A percentile compares a stretch with the other conserved stretches of the same genome.
Evolutionary conservation across 1,140 invertebrate genomes (phyloP).

Genomic region (Dendrolimus punctatus): DNA sequence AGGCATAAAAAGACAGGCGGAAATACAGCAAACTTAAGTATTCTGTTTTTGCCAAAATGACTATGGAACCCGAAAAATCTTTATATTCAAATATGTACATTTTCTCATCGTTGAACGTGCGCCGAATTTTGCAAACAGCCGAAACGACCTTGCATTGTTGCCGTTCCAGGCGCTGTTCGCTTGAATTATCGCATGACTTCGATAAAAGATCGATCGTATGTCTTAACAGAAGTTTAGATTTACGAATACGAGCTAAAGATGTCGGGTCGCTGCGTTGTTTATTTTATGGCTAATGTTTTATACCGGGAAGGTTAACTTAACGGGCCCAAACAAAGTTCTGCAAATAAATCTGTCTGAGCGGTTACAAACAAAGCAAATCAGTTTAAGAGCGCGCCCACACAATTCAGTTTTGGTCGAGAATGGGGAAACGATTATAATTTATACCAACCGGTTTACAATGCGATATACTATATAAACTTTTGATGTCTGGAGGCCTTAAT

Average conservation of each 20-base stretch:
- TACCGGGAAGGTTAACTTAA: constrained; percentile 22
- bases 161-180: constrained; percentile 14
- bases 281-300: constrained; percentile 21
- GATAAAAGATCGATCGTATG: constrained; percentile 11
- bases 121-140: constrained; percentile 22
- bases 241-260: constrained; percentile 4
- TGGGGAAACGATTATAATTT: too few relatives aligned
- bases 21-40: constrained; percentile 5
- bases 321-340: constrained; percentile 26
- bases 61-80: constrained; percentile 8
- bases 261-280: too few relatives aligned
- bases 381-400: constrained; percentile 4
- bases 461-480: not conserved
- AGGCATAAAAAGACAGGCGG: too few relatives aligned
- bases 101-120: constrained; percentile 6
- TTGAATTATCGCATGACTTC: constrained; percentile 14
- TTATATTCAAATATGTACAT: constrained; percentile 4
- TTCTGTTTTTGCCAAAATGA: constrained; percentile 20
- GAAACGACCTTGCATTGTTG: constrained; percentile 31
- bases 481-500: not conserved
- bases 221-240: constrained; percentile 4
- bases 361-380: constrained; percentile 22
- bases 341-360: constrained; percentile 20
- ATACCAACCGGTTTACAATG: not conserved
- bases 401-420: not conserved